These are phyloP conservation scores for Drosophila ananassae DNA, from an alignment of 1,140 invertebrate genomes.

Conservation along the genomic window DNA sequence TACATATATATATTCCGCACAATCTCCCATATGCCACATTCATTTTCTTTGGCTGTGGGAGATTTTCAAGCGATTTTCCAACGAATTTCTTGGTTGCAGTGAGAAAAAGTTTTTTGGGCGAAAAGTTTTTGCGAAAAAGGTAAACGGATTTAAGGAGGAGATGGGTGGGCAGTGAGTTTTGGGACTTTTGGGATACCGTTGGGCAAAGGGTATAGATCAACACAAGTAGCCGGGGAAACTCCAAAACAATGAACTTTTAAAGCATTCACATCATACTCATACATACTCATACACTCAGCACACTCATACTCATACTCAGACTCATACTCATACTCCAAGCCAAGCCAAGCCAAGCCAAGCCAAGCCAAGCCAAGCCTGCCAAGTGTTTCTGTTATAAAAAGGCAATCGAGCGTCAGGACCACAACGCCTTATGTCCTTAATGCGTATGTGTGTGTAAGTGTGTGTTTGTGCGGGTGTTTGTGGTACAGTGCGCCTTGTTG, in stretches of 20 bases:
- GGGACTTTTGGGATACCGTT: background rate
- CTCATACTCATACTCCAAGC: background rate
- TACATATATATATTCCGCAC: background rate
- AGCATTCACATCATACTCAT: slow-evolving; percentile 25
- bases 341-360: background rate
- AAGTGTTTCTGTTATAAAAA: slow-evolving; percentile 66
- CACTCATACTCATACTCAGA: background rate
- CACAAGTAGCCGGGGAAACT: slow-evolving; percentile 21
- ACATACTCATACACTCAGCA: slow-evolving; percentile 17
- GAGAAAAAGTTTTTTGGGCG: background rate
- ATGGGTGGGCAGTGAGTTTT: background rate
- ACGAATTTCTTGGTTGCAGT: too few species aligned
- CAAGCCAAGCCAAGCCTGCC: background rate
- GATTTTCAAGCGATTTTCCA: slow-evolving; percentile 20
- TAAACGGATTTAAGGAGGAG: slow-evolving; percentile 5
- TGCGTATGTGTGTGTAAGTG: slow-evolving; percentile 32
- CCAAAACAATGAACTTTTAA: slow-evolving; percentile 69
- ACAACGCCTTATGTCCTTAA: slow-evolving; percentile 34
- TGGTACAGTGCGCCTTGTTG: slow-evolving; percentile 14
- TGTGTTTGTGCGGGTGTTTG: slow-evolving; percentile 22
- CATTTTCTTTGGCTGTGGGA: slow-evolving; percentile 19
- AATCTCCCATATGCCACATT: slow-evolving; percentile 47
- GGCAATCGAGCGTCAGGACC: slow-evolving; percentile 69
- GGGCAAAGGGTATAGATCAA: slow-evolving; percentile 20
- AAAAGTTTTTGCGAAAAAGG: slow-evolving; percentile 41